phyloP scores from a whole-genome alignment of 1,140 invertebrate genomes.

The Zaprionus tsacasi region DNA sequence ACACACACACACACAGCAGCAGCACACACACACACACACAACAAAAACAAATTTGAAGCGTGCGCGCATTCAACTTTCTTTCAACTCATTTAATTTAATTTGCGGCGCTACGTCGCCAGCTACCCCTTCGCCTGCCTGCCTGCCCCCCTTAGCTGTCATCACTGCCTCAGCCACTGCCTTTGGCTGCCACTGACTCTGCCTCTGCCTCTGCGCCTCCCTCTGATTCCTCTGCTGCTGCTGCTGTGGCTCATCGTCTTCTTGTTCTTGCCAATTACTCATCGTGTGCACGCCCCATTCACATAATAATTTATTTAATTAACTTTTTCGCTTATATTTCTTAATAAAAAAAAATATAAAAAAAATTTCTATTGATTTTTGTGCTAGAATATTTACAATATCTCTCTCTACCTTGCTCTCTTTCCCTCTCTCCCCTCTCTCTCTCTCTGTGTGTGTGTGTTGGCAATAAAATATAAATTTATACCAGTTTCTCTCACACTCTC shows the following conservation, averaged over 20 bases:
- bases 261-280: conserved; percentile 81
- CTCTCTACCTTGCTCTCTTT: conserved; percentile 10
- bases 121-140: neutral
- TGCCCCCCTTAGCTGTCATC: conserved; percentile 2
- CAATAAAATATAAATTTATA: conserved; percentile 78
- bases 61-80: conserved; percentile 82
- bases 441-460: conserved; percentile 59
- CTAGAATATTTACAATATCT: conserved; percentile 54
- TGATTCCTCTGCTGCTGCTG: conserved; percentile 22
- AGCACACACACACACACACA: conserved; percentile 29
- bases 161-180: neutral
- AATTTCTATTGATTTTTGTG: conserved; percentile 73
- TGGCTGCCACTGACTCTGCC: neutral
- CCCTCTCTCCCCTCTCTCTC: conserved; percentile 32
- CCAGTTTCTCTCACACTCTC: conserved; percentile 47
- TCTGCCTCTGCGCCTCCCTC: neutral
- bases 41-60: conserved; percentile 76
- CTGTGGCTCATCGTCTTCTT: conserved; percentile 51
- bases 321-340: conserved; percentile 72
- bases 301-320: conserved; percentile 83
- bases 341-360: conserved; percentile 69
- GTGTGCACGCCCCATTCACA: conserved; percentile 81
- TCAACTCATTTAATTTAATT: conserved; percentile 83
- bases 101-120: conserved; percentile 62
- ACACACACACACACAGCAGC: conserved; percentile 23